These are phyloP conservation scores for Micropoecilia bifurca DNA, from an alignment of 2,797 vertebrate species.

Conservation along the genomic window DNA sequence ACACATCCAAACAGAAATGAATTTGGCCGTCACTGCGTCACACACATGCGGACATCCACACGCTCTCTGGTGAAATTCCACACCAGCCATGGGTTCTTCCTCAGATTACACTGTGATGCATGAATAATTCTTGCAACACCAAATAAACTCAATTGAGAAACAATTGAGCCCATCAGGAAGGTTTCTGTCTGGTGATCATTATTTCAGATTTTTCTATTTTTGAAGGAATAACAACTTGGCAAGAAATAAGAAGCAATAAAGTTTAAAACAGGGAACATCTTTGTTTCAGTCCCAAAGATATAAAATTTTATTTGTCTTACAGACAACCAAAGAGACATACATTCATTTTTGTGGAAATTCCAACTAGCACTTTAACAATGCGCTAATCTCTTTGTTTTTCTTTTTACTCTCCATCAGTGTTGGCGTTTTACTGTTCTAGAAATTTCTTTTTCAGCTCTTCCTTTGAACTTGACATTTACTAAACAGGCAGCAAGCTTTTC, in stretches of 20 bases:
- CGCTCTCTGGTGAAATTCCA: slow-evolving; percentile 62
- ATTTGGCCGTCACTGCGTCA: neutral
- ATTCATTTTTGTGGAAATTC: neutral
- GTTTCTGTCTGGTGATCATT: neutral
- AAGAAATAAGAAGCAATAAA: neutral
- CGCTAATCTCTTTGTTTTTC: no score
- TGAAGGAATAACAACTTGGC: neutral
- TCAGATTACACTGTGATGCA: slow-evolving; percentile 51
- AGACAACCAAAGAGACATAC: neutral
- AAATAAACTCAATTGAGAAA: slow-evolving; percentile 23
- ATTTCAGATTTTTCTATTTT: neutral
- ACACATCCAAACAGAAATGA: neutral
- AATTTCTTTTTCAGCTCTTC: no score
- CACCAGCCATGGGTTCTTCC: slow-evolving; percentile 44
- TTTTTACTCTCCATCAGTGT: no score
- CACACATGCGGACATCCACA: slow-evolving; percentile 10
- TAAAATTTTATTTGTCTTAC: neutral
- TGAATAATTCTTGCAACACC: slow-evolving; percentile 26
- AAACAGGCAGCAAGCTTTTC: no score
- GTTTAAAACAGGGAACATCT: neutral
- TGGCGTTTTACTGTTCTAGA: no score
- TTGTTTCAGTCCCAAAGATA: neutral
- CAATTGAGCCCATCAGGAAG: slow-evolving; percentile 5
- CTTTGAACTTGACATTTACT: no score
- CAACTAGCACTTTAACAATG: neutral